Evolutionary conservation across 2,797 vertebrate genomes (phyloP).

Genomic region (Molossus alvarezi): DNA sequence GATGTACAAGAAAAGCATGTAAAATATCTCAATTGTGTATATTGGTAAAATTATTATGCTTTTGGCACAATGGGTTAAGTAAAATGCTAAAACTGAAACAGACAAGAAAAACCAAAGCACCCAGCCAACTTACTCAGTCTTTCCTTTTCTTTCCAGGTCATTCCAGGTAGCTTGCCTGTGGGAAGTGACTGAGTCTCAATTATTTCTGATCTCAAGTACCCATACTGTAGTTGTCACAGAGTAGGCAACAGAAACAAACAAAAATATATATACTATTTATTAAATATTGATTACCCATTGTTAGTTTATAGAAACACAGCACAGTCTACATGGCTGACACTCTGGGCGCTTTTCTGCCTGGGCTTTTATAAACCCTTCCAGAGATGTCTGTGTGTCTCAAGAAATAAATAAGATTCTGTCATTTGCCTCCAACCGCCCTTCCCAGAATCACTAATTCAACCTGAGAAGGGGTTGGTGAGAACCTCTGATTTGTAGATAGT

Average conservation of each 20-base stretch:
- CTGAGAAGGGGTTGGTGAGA: too few relatives aligned
- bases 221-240: not conserved
- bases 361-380: not conserved
- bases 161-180: not conserved
- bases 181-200: not conserved
- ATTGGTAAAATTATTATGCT: not conserved
- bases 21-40: not conserved
- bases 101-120: too few relatives aligned
- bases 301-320: not conserved
- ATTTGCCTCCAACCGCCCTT: not conserved
- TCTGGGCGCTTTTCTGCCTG: not conserved
- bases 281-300: not conserved
- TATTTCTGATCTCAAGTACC: not conserved
- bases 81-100: not conserved
- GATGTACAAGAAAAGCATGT: not conserved
- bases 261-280: not conserved
- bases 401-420: not conserved
- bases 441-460: not conserved
- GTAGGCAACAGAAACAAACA: not conserved
- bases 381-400: not conserved
- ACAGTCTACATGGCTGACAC: not conserved
- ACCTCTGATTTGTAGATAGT: not conserved
- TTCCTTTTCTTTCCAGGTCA: not conserved
- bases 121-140: not conserved
- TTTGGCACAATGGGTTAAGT: not conserved